Conservation (phyloP, 2,113 vertebrate genomes). For the Hydropotes inermis region DNA sequence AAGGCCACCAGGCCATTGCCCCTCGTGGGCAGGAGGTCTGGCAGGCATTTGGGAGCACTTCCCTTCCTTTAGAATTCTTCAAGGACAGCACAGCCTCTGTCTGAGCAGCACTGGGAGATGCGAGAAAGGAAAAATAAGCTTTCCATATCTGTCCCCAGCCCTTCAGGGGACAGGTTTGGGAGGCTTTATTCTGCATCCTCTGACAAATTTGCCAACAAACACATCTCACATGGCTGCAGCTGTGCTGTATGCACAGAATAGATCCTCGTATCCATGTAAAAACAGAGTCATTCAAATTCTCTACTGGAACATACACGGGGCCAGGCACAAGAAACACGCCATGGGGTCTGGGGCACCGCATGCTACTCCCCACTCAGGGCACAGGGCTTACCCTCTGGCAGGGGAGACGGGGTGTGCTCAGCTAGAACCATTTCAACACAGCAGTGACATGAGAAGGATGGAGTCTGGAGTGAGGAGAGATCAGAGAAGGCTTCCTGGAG, state of each 20-base stretch:
- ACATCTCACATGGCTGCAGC: background rate
- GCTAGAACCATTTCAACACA: background rate
- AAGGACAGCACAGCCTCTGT: background rate
- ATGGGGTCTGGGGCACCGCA: rapidly evolving
- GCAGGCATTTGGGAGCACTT: background rate
- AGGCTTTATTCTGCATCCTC: background rate
- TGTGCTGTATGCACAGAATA: background rate
- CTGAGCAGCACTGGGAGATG: background rate
- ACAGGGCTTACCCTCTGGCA: background rate
- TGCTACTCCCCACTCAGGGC: background rate
- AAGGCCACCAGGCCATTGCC: constrained; percentile 16
- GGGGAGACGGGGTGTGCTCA: background rate
- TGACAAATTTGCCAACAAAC: background rate
- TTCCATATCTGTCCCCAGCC: background rate
- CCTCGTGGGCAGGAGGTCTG: background rate
- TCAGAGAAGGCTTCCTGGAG: background rate
- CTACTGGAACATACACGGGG: background rate
- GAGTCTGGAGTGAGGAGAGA: background rate
- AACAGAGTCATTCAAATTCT: background rate
- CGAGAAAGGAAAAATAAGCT: background rate
- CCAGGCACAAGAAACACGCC: rapidly evolving
- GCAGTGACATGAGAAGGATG: background rate
- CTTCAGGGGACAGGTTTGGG: background rate
- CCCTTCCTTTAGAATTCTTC: background rate
- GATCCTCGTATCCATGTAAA: background rate